phyloP scores from a whole-genome alignment of 1,140 invertebrate species.

The Zophobas atratus region DNA sequence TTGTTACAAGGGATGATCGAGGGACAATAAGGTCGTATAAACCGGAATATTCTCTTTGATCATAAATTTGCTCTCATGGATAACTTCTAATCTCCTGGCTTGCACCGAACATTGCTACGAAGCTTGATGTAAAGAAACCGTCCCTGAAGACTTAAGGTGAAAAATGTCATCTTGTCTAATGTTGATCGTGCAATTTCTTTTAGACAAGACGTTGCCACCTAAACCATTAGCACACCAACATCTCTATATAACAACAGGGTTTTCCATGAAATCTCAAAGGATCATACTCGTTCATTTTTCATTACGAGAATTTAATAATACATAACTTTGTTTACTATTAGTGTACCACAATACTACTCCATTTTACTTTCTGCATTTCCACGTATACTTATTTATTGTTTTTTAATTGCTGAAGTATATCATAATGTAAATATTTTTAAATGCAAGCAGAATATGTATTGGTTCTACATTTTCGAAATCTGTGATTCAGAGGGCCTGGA shows the following conservation, averaged over 20 bases:
- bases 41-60: not conserved
- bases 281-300: too few relatives aligned
- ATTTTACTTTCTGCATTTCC: too few relatives aligned
- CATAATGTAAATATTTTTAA: too few relatives aligned
- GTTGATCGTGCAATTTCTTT: not conserved
- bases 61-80: not conserved
- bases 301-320: too few relatives aligned
- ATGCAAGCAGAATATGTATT: too few relatives aligned
- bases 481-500: too few relatives aligned
- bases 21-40: not conserved
- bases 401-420: too few relatives aligned
- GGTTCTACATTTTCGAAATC: too few relatives aligned
- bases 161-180: constrained; percentile 1
- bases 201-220: not conserved
- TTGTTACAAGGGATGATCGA: not conserved
- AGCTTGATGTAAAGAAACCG: not conserved
- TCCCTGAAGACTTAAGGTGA: not conserved
- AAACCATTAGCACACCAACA: not conserved
- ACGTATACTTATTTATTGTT: too few relatives aligned
- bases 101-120: not conserved
- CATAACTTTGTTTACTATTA: too few relatives aligned
- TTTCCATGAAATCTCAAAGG: not conserved
- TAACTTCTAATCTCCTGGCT: not conserved
- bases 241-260: not conserved
- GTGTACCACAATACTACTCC: too few relatives aligned